Evolutionary conservation across 2,113 vertebrate species (phyloP), one percentile per base, ranked within the genome.

Genomic region (Gadus chalcogrammus): DNA sequence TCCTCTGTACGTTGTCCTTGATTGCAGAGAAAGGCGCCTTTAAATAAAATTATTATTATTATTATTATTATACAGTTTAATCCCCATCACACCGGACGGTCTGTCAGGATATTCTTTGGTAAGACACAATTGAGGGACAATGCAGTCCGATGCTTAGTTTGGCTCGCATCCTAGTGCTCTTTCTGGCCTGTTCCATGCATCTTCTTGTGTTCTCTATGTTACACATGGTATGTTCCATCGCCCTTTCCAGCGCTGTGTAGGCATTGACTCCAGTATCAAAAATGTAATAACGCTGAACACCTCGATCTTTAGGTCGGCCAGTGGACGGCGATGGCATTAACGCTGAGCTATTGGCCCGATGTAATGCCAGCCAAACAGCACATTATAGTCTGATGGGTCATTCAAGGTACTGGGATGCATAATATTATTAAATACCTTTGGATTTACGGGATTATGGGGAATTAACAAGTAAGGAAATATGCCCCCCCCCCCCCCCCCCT

Each of bases 361-460:
- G 61, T 81, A 74, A 77, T 66, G 66, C 74, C 72, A 64, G 59
- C 38, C 71, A 79, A 69, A 80, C 56, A 72, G 67, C 68, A 22
- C 58, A 27, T n/a, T 63, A 27, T n/a, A 68, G 62, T 65, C 27
- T 74, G 62, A 70, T 73, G 22, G 79, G 68, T 81, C 73, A 80
- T 77, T 73, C 67, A 75, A 71, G 70, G 68, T 56, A 69, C 60
- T 66, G 58, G 74, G 70, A 67, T 71, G 73, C 63, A 53, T 27
- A 61, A 63, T 20, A 69, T 69, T 77, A 58, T 77, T 83, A 78
- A 85, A 79, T 75, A 75, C 77, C 58, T 72, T 70, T 67, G 75
- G 76, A 83, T 81, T 76, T 71, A 60, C 64, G 20, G 60, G 79
- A 81, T 83, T 75, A 79, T 77, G 59, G 72, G 72, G 74, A 72